Evolutionary conservation across 92 coral and sea anemone species (phyloP), one percentile per base, ranked within the genome.

Genomic region (Isaurus tuberculatus): DNA sequence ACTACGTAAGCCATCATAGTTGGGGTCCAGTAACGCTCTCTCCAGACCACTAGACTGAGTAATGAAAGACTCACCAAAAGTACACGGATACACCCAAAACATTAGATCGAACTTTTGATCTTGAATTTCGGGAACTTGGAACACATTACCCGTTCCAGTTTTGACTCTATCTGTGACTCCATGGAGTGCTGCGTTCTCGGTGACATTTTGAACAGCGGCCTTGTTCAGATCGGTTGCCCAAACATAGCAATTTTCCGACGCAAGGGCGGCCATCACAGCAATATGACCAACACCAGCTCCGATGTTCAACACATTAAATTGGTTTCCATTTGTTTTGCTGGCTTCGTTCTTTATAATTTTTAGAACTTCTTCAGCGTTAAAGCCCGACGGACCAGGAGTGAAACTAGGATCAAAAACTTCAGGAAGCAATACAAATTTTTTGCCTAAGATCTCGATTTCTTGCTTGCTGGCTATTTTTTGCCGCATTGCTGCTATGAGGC

Each of bases 181-280:
- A 28, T 89, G 84, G 4, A 89, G 86, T 32, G 66, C 67, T 1
- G 88, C 85, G 73, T 90, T 90, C 60, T 90, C 92, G 26, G 46
- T 58, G n/a, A 80, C 86, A 72, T 90, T 90, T 71, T 86, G 78
- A 22, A 90, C 74, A 5, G 92, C 90, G 2, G 53, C 65, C 8
- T 79, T 74, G 36, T 90, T 90, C 37, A 90, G 53, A 74, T 90
- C 92, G 8, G 90, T 86, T 10, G 92, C 86, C 92, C 85, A 86
- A 9, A 90, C 71, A 29, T 58, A 82, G 36, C 90, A 90, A 15
- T 75, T 83, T 28, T 86, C 75, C 30, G 74, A 57, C 31, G 63
- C 72, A 16, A 81, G 57, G 23, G 92, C 92, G 8, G 86, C 72
- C 81, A 81, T 43, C 20, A 90, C 55, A 17, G 89, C 84, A 25